phyloP scores from a whole-genome alignment of 2,113 vertebrate genomes.

The Melanerpes aurifrons region DNA sequence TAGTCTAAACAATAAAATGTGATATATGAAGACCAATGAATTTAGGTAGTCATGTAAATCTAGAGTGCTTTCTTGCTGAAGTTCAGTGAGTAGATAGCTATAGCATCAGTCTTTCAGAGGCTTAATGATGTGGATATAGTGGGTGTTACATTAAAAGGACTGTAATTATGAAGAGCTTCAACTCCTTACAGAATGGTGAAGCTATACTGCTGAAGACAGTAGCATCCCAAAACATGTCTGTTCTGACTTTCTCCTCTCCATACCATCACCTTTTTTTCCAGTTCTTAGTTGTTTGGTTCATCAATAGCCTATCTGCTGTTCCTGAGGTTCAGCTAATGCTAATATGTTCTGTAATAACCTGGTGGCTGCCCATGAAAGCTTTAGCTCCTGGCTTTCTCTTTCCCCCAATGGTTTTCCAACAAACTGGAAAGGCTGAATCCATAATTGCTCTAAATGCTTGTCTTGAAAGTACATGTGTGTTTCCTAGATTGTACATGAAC shows the following conservation, averaged over 20 bases:
- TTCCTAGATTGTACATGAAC: background rate
- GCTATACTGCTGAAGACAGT: background rate
- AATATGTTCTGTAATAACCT: background rate
- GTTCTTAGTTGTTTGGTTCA: background rate
- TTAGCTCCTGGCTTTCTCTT: background rate
- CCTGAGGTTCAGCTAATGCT: background rate
- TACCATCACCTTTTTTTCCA: fast-evolving
- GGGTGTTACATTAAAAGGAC: background rate
- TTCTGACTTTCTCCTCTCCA: background rate
- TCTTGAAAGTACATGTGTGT: background rate
- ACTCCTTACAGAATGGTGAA: background rate
- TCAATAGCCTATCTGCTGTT: background rate
- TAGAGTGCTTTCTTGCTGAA: background rate
- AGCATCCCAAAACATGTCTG: fast-evolving
- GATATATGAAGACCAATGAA: background rate
- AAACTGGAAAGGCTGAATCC: background rate
- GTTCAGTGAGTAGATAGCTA: background rate
- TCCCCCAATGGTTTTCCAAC: background rate
- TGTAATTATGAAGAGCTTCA: background rate
- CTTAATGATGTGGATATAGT: fast-evolving
- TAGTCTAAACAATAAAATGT: background rate
- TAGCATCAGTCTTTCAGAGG: background rate
- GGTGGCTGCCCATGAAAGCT: background rate
- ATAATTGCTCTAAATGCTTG: background rate
- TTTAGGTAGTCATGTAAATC: background rate